Evolutionary conservation across 2,888 invertebrate genomes (phyloP).

Genomic region (Microplitis manilae): DNA sequence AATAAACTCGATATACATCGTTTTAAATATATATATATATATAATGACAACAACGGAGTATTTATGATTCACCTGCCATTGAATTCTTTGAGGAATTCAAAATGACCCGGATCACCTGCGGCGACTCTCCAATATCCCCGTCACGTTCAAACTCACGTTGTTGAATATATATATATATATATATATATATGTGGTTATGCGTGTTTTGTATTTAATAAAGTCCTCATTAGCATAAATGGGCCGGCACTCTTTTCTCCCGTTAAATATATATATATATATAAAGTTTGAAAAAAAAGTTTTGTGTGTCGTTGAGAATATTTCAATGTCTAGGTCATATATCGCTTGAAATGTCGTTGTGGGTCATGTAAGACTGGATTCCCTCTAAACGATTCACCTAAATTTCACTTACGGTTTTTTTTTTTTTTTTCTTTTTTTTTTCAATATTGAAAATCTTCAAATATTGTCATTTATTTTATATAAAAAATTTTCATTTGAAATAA

Average conservation of each 20-base stretch:
- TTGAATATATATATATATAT: too few species aligned
- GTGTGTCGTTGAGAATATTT: constrained; percentile 38
- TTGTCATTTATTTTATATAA: constrained; percentile 41
- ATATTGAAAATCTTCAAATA: neutral
- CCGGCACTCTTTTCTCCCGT: constrained; percentile 12
- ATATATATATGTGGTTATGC: constrained; percentile 22
- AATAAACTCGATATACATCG: neutral
- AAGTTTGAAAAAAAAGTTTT: too few species aligned
- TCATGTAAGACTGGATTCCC: constrained; percentile 44
- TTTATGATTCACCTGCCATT: neutral
- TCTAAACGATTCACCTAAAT: constrained; percentile 33
- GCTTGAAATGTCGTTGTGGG: constrained; percentile 47
- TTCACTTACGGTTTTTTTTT: constrained; percentile 38
- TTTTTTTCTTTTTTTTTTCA: constrained; percentile 17
- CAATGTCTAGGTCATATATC: constrained; percentile 63
- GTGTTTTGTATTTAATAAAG: constrained; percentile 46
- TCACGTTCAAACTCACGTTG: constrained; percentile 16
- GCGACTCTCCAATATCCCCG: constrained; percentile 25
- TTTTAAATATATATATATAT: neutral
- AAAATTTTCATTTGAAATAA: constrained; percentile 12
- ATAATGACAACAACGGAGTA: neutral
- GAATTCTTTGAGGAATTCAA: constrained; percentile 4
- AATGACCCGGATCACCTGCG: constrained; percentile 26
- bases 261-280: too few species aligned
- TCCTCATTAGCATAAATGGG: constrained; percentile 39